Evolutionary conservation across 2,888 invertebrate species (phyloP).

Genomic region (Phania funesta): DNA sequence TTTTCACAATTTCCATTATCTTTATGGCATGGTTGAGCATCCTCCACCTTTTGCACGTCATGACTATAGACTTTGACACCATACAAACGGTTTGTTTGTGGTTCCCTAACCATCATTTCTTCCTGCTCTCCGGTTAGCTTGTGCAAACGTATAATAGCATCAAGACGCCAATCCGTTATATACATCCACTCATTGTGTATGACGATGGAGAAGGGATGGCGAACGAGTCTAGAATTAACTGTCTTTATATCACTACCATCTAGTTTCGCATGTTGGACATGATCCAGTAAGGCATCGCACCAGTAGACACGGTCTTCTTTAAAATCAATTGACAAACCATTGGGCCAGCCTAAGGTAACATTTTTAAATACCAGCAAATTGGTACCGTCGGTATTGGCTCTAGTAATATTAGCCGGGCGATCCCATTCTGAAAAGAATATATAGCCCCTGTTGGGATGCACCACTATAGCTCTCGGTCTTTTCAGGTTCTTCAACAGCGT

Average conservation of each 20-base stretch:
- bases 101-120: conserved; percentile 91
- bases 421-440: conserved; percentile 99
- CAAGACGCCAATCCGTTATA: conserved; percentile 97
- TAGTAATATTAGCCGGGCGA: conserved; percentile 96
- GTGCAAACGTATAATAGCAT: conserved; percentile 94
- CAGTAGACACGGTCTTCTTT: conserved; percentile 94
- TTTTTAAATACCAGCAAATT: conserved; percentile 93
- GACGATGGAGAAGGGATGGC: conserved; percentile 95
- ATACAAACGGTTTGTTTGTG: conserved; percentile 93
- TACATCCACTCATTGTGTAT: conserved; percentile 95
- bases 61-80: conserved; percentile 94
- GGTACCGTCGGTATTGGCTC: conserved; percentile 94
- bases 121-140: conserved; percentile 94
- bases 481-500: conserved; percentile 93
- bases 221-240: conserved; percentile 90
- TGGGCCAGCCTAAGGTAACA: conserved; percentile 97
- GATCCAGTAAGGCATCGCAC: conserved; percentile 98
- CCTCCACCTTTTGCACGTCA: conserved; percentile 86
- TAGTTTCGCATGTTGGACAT: conserved; percentile 95
- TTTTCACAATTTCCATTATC: conserved; percentile 96
- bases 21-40: conserved; percentile 89
- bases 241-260: conserved; percentile 95
- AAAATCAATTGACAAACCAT: conserved; percentile 96
- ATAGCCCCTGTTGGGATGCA: conserved; percentile 96
- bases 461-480: conserved; percentile 96